These are phyloP conservation scores for Philhelius pedissequus DNA, from an alignment of 2,888 invertebrate genomes.

Conservation along the genomic window DNA sequence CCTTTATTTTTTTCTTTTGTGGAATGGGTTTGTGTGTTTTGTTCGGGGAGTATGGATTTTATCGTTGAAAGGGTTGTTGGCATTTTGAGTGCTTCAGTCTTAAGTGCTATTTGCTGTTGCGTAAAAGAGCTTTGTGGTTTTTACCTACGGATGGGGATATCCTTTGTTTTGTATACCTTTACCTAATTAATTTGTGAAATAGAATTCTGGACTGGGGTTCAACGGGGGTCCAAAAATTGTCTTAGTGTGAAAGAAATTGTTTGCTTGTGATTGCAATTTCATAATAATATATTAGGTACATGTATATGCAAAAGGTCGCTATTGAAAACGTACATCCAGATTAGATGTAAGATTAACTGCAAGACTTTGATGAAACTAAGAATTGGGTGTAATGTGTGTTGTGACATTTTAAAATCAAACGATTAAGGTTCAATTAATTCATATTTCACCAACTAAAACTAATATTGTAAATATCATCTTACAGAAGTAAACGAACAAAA, in stretches of 20 bases:
- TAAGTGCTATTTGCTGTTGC: constrained; percentile 61
- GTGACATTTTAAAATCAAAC: too few species aligned
- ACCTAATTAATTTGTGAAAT: not conserved
- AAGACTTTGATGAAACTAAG: too few species aligned
- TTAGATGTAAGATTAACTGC: too few species aligned
- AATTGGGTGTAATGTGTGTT: too few species aligned
- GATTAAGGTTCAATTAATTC: too few species aligned
- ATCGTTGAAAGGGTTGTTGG: constrained; percentile 32
- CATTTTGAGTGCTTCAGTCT: constrained; percentile 43
- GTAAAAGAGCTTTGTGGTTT: constrained; percentile 25
- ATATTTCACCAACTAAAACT: too few species aligned
- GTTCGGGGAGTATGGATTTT: not conserved
- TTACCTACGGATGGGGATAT: not conserved
- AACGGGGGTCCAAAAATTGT: not conserved
- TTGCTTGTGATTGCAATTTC: too few species aligned
- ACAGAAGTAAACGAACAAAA: too few species aligned
- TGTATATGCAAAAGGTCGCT: too few species aligned
- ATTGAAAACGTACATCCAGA: too few species aligned
- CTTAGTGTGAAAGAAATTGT: not conserved
- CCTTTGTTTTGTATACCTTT: not conserved
- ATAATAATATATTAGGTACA: too few species aligned
- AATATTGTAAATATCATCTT: too few species aligned
- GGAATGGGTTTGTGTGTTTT: not conserved
- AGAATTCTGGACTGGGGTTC: not conserved
- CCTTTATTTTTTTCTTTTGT: not conserved